Evolutionary conservation across 2,797 vertebrate species (phyloP), one percentile per base, ranked within the genome.

Genomic region (Rhinatrema bivittatum): DNA sequence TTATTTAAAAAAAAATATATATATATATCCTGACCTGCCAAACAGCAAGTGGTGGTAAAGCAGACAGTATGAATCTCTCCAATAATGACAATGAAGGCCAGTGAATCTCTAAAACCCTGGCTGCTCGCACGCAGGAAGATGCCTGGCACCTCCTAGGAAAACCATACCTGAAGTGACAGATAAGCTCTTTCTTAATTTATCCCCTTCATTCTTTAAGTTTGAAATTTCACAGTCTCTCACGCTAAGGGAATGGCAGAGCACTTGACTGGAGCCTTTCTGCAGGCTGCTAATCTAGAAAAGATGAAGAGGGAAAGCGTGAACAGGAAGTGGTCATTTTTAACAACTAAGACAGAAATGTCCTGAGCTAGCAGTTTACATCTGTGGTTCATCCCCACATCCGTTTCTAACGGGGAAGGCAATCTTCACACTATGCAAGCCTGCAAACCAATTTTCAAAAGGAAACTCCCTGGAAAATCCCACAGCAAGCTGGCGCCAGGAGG

Each of bases 211-310:
- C 55, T 13, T 54, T 44, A 86, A 64, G 26, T 36, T 71, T 2
- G 37, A 28, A 2, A 86, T 81, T 43, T 79, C 81, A 25, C 71
- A 31, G 61, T 87, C 83, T 48, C 68, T 67, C 20, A 87, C 69
- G 0, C 51, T 65, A 39, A 87, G 50, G 22, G 76, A 74, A 50
- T 71, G 68, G 37, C 40, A 56, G 5, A 74, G 49, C 29, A 76
- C 42, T 45, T 85, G 72, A 39, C 59, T 76, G 0, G 82, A 83
- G 46, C 54, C 72, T 29, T 54, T 73, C 60, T 87, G 80, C 12
- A 86, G 48, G 17, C 55, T 37, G 9, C 0, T 50, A 37, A 84
- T 27, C 82, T 85, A 50, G 9, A 46, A 50, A 29, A 50, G 43
- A 50, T 3, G 5, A n/a, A n/a, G n/a, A n/a, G n/a, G n/a, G n/a